Base-by-base conservation (phyloP, 2,113 vertebrate genomes). In the Engraulis encrasicolus region DNA sequence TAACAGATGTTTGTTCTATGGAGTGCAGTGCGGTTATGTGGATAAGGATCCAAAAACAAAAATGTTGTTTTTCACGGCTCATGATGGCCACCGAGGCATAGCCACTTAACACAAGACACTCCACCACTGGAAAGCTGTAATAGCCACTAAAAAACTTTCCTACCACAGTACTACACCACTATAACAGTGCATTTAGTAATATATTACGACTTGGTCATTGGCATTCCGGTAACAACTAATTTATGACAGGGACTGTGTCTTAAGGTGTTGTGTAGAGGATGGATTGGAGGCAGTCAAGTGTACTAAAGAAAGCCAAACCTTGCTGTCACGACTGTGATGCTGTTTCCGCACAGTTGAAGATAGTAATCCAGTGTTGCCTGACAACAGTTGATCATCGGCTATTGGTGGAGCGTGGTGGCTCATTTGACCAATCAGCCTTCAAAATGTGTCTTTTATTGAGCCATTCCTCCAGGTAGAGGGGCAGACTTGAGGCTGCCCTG, bases 351-450 rank as follows among this genome's bases (percentile, higher is more conserved):
- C 66, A 74, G 66, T 74, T 14, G 11, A 74, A 36, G 23, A 74
- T 34, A 74, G 34, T 74, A 74, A 74, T 74, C 66, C 31, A 15
- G 31, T 34, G 66, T 74, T 74, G 66, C 66, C 66, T 74, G 66
- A 74, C 66, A 74, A 74, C 66, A 74, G 66, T 74, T 74, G 66
- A 74, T 74, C 66, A 74, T 74, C 31, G 31, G 23, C 66, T 74
- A 74, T 74, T 74, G 66, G 66, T 34, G 31, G 66, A 74, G 66
- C 27, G 27, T 15, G 31, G 66, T 74, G 27, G 66, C 27, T 74
- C 66, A 74, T 74, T 74, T 74, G 66, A 74, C 66, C 66, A 74
- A 74, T 74, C 66, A 74, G 66, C 66, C 66, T 74, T 74, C 66
- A 74, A 74, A 74, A 74, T 74, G 66, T 74, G 66, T 74, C 66